These are phyloP conservation scores for Mesoclemmys tuberculata DNA, from an alignment of 2,113 vertebrate genomes.

Conservation along the genomic window DNA sequence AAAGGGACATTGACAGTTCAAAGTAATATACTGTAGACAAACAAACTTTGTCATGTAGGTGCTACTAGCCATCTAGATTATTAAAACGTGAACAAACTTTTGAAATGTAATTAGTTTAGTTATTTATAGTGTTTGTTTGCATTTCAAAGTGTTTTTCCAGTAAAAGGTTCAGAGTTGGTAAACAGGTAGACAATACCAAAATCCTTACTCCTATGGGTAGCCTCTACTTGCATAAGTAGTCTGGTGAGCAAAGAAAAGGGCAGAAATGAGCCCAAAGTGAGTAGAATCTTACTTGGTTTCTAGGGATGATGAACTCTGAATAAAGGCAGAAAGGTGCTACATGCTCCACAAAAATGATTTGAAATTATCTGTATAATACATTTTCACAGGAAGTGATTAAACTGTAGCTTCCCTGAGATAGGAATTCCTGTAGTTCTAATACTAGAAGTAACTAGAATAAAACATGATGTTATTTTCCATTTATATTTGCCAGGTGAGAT, in stretches of 20 bases:
- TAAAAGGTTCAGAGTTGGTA: neutral
- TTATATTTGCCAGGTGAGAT: neutral
- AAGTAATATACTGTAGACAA: neutral
- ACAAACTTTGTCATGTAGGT: neutral
- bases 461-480: conserved; percentile 1
- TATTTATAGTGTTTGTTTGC: neutral
- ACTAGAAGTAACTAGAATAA: conserved; percentile 3
- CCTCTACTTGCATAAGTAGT: neutral
- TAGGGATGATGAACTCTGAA: conserved; percentile 20
- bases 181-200: neutral
- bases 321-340: conserved; percentile 45
- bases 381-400: conserved; percentile 22
- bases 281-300: conserved; percentile 7
- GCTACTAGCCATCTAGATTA: neutral
- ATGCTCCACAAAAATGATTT: neutral
- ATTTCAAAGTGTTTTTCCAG: too few relatives aligned
- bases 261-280: neutral
- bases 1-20: neutral
- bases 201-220: neutral
- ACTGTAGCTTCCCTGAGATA: neutral
- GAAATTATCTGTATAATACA: conserved; percentile 20
- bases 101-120: neutral
- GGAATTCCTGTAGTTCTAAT: conserved; percentile 29
- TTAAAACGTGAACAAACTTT: neutral
- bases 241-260: neutral